phyloP scores from a whole-genome alignment of 2,888 invertebrate species.

The Rotaria magnacalcarata region DNA sequence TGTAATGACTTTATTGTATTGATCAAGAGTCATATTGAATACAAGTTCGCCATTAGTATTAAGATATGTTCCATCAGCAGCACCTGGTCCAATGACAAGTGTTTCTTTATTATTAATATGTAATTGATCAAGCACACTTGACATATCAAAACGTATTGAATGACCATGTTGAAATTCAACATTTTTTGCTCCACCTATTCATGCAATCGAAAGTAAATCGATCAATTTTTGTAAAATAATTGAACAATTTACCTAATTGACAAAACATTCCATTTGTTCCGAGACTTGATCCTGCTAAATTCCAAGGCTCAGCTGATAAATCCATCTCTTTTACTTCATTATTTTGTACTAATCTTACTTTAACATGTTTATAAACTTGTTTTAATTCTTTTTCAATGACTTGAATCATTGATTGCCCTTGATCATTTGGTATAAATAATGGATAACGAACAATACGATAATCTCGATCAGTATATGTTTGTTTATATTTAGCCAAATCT shows the following conservation, averaged over 20 bases:
- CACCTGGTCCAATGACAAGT: constrained; percentile 21
- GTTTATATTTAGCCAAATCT: constrained; percentile 51
- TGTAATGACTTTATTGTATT: neutral
- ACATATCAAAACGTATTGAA: constrained; percentile 1
- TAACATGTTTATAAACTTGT: constrained; percentile 31
- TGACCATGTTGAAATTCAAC: neutral
- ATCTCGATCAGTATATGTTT: constrained; percentile 2
- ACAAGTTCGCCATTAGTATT: neutral
- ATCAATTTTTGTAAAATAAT: neutral
- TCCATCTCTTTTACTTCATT: neutral
- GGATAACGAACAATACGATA: neutral
- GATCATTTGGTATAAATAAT: neutral
- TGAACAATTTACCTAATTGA: constrained; percentile 19
- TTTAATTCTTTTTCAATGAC: constrained; percentile 17
- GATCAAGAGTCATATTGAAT: neutral
- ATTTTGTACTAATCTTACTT: neutral
- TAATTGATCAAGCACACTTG: constrained; percentile 11
- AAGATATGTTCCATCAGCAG: neutral
- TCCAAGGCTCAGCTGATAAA: neutral
- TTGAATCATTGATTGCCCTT: neutral
- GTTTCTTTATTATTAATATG: neutral
- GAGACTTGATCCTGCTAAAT: neutral
- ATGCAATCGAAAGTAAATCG: neutral
- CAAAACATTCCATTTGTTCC: constrained; percentile 9
- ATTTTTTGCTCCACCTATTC: constrained; percentile 8